Base-by-base conservation (phyloP, 2,888 invertebrate species). In the Macropis europaea region DNA sequence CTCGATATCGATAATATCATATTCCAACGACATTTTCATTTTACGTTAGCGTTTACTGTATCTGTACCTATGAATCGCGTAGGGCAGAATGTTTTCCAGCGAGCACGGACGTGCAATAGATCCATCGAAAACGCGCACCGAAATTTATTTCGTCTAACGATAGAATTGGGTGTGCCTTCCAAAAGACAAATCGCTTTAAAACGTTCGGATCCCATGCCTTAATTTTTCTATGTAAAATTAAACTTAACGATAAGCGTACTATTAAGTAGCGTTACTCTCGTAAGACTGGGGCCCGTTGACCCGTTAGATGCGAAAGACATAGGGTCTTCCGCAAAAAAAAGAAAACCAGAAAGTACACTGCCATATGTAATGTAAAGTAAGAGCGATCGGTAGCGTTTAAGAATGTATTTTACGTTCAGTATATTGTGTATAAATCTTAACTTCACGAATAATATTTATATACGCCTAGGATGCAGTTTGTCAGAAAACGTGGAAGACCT, bases 291-390 rank as follows among this genome's bases (percentile, higher is more conserved):
- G 81, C 73, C 83, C 38, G 57, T 73, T 48, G 81, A 79, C 76
- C 82, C 82, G 63, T 76, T 82, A 84, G 78, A 56, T 77, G 53
- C 36, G 79, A 64, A 76, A 48, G 76, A 83, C 43, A 68, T 81
- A 79, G 70, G 50, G 75, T 82, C 78, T 77, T 81, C 75, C 81
- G 63, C 54, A 63, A 57, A 19, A n/a, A 53, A 63, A 57, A 19
- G 11, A 53, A 75, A 83, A 86, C 86, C 87, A 86, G 84, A 83
- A 79, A 79, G 74, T 79, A 73, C 87, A 87, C 87, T 87, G 87
- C 87, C 87, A 86, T 86, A 84, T 72, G 52, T 76, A n/a, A 74
- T 66, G 40, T 76, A 76, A 48, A 43, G 47, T 38, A 11, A 74
- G n/a, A n/a, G 15, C 22, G 38, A 67, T 61, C 34, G 30, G 38